phyloP scores from a whole-genome alignment of 2,888 invertebrate species.

The Xiphydria camelus region DNA sequence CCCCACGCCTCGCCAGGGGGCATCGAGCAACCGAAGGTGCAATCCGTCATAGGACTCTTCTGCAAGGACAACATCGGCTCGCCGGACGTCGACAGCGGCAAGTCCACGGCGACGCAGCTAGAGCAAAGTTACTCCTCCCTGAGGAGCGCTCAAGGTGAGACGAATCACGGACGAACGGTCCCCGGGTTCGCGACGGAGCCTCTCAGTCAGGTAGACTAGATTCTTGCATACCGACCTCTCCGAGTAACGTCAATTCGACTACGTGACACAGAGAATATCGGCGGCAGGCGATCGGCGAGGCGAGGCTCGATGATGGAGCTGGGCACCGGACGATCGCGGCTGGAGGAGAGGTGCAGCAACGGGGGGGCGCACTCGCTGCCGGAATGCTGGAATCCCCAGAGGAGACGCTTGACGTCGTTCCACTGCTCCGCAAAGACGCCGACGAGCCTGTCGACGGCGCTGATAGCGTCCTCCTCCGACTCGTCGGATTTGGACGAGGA shows the following conservation, averaged over 20 bases:
- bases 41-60: conserved; percentile 88
- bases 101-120: conserved; percentile 62
- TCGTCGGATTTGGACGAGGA: conserved; percentile 55
- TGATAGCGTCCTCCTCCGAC: conserved; percentile 68
- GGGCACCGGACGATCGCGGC: conserved; percentile 52
- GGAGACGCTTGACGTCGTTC: conserved; percentile 43
- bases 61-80: conserved; percentile 81
- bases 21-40: conserved; percentile 83
- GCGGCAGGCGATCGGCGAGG: conserved; percentile 67
- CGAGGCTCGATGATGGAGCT: conserved; percentile 83
- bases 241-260: too few species aligned
- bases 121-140: conserved; percentile 59
- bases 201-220: too few species aligned
- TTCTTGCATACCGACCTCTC: too few species aligned
- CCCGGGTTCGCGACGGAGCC: too few species aligned
- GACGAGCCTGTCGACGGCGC: conserved; percentile 65
- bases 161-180: too few species aligned
- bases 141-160: too few species aligned
- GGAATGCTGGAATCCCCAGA: conserved; percentile 48
- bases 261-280: too few species aligned
- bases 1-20: too few species aligned
- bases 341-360: conserved; percentile 36
- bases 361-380: conserved; percentile 49
- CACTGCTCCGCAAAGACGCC: conserved; percentile 61
- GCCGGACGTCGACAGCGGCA: conserved; percentile 63